Base-by-base conservation (phyloP, 2,797 vertebrate genomes). In the Clarias fuscus region DNA sequence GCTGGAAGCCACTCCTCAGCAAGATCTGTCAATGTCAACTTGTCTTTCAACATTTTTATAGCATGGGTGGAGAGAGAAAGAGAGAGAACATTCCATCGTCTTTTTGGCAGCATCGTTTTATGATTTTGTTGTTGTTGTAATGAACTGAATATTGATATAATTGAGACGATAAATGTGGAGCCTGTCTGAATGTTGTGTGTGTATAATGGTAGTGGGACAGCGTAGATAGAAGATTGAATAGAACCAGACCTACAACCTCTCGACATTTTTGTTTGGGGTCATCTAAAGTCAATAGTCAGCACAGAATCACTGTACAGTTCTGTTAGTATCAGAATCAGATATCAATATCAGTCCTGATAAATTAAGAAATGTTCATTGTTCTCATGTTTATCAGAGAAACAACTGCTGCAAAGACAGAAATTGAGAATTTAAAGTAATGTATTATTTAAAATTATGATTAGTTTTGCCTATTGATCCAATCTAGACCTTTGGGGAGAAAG, bases 1-100 rank as follows among this genome's bases (percentile, higher is more conserved):
- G 61, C 1, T 0, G 4, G 11, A 83, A 59, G 33, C 80, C 81
- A 13, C 40, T 75, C 61, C 72, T 30, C 33, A 62, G 30, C 56
- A 33, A n/a, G 27, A 61, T 33, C 6, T 61, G 78, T 62, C 70
- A 24, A 13, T 64, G 13, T 37, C 37, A 88, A 84, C 87, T 65
- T 80, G 87, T 59, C 78, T n/a, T 85, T 85, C 87, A 78, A 56
- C 87, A 85, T 88, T 88, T 82, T 83, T 88, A 5, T 30, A 70
- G 48, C 48, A 77, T 83, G 22, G 75, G 61, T 71, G 71, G 40
- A 3, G 0, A 27, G 11, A 0, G 43, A 27, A 27, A 4, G 4
- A 27, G 14, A 14, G 14, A 73, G 72, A 30, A 20, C 27, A 79
- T 62, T 40, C 13, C 33, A n/a, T 62, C 17, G 58, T 15, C 3